phyloP scores from a whole-genome alignment of 2,113 vertebrate genomes.

The Syrmaticus mikado region DNA sequence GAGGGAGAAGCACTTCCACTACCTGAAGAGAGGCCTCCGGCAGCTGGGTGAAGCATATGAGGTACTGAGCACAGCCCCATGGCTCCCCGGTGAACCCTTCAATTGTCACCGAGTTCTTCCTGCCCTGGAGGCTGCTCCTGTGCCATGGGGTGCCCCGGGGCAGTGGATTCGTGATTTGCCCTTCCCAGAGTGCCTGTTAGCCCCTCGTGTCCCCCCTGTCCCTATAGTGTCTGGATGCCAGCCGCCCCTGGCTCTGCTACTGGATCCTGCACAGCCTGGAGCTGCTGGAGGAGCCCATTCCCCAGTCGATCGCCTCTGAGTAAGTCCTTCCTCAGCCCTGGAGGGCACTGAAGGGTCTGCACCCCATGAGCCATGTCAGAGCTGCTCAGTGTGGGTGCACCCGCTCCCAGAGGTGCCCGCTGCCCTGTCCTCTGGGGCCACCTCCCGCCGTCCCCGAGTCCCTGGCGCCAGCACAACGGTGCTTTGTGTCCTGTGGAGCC shows the following conservation, averaged over 20 bases:
- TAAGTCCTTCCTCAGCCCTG: conserved; percentile 72
- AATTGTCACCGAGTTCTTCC: accelerated
- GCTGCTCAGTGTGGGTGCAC: background rate
- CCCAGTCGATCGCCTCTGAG: conserved; percentile 87
- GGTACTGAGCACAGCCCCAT: conserved; percentile 75
- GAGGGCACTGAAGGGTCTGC: too few relatives aligned
- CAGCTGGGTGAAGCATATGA: conserved; percentile 93
- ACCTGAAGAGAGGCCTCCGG: conserved; percentile 94
- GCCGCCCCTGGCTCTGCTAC: conserved; percentile 97
- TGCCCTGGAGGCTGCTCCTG: background rate
- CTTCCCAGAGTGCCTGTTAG: too few relatives aligned
- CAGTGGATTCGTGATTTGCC: too few relatives aligned
- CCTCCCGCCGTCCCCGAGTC: conserved; percentile 11
- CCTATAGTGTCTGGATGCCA: conserved; percentile 93
- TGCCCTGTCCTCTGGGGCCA: background rate
- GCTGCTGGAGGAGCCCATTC: conserved; percentile 90
- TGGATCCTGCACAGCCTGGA: conserved; percentile 99
- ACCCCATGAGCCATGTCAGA: too few relatives aligned
- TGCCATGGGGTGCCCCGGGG: too few relatives aligned
- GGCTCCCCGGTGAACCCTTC: background rate
- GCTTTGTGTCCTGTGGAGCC: conserved; percentile 72
- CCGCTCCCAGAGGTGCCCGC: background rate
- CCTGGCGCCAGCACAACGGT: conserved; percentile 57
- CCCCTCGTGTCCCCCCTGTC: background rate
- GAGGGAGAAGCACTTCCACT: conserved; percentile 93